These are phyloP conservation scores for Corythoichthys intestinalis DNA, from an alignment of 2,113 vertebrate species.

Conservation along the genomic window DNA sequence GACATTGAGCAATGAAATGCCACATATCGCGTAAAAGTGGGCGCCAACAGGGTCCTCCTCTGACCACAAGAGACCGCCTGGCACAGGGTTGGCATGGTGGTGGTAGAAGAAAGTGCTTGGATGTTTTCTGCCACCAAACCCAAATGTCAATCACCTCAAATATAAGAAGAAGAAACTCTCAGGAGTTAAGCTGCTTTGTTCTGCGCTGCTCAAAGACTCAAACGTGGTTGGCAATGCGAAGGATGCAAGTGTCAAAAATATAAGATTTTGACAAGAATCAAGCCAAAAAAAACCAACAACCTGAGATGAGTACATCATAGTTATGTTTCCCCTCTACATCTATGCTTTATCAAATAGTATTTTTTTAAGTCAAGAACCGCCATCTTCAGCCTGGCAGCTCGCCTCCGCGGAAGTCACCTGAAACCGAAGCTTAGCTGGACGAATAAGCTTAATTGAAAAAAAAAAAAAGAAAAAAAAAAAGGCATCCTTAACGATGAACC, in stretches of 20 bases:
- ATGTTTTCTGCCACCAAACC: constrained; percentile 73
- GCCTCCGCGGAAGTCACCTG: constrained; percentile 35
- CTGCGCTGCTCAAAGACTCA: constrained; percentile 49
- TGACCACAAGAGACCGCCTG: constrained; percentile 65
- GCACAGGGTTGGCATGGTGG: constrained; percentile 72
- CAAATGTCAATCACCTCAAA: constrained; percentile 48
- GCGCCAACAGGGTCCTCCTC: constrained; percentile 67
- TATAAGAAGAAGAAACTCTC: constrained; percentile 14
- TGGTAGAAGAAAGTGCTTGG: constrained; percentile 68
- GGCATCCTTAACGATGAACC: constrained; percentile 21
- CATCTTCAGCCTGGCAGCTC: constrained; percentile 54
- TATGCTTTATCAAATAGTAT: constrained; percentile 39
- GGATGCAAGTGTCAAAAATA: constrained; percentile 9
- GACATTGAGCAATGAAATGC: constrained; percentile 53
- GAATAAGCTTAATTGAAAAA: constrained; percentile 15
- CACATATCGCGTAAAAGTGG: constrained; percentile 77
- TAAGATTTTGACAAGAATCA: not conserved
- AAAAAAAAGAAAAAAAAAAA: not conserved
- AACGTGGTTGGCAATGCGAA: constrained; percentile 58
- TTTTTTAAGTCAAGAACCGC: constrained; percentile 29
- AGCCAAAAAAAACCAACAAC: not conserved
- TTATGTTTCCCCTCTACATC: constrained; percentile 12
- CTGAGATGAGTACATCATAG: constrained; percentile 41
- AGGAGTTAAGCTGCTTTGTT: constrained; percentile 44
- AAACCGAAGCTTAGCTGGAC: constrained; percentile 23